Evolutionary conservation across 2,797 vertebrate genomes (phyloP).

Genomic region (Gymnodraco acuticeps): DNA sequence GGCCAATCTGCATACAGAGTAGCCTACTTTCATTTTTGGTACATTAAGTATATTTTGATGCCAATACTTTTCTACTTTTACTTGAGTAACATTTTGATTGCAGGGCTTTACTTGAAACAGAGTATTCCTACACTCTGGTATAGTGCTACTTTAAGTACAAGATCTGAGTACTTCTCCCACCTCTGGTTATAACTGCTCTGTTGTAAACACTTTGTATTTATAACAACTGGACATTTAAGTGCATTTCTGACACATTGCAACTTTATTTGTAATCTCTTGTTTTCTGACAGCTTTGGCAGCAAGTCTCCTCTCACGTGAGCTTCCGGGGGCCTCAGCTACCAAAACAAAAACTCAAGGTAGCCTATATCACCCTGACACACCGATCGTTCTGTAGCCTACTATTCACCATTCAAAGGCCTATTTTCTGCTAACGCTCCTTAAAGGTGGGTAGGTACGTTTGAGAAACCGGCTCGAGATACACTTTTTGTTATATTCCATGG

Average conservation of each 20-base stretch:
- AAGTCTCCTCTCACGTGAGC: constrained; percentile 90
- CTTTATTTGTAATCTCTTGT: not conserved
- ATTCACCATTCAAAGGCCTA: not conserved
- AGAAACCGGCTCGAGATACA: too few species aligned
- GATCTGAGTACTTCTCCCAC: too few species aligned
- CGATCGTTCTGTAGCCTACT: not conserved
- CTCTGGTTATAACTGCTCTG: not conserved
- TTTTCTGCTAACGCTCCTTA: not conserved
- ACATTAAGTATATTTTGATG: too few species aligned
- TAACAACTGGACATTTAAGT: not conserved
- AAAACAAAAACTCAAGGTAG: constrained; percentile 93
- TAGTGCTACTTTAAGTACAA: too few species aligned
- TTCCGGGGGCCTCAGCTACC: constrained; percentile 80
- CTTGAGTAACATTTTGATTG: too few species aligned
- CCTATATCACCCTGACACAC: constrained; percentile 61
- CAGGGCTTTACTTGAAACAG: too few species aligned
- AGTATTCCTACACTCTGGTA: too few species aligned
- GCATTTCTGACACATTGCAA: not conserved
- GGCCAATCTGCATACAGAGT: too few species aligned
- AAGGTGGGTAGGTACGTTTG: not conserved
- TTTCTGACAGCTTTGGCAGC: constrained; percentile 87
- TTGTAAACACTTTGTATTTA: not conserved
- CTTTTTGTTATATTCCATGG: too few species aligned
- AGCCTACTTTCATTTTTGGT: too few species aligned
- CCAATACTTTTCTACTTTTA: too few species aligned